Conservation (phyloP, 1,140 invertebrate genomes). For the Ectropis grisescens region DNA sequence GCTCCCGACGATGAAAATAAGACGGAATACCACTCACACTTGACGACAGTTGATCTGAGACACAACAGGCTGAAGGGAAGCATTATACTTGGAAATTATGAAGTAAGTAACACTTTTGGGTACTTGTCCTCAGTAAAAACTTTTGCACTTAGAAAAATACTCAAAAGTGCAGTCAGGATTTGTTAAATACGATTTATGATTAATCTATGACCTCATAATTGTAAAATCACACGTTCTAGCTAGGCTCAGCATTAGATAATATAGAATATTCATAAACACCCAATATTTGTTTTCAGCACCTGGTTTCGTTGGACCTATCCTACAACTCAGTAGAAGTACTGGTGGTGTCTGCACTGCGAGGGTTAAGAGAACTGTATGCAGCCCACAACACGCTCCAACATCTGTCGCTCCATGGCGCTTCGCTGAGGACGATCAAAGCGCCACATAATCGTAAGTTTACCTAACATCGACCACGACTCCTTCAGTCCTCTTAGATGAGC, state of each 20-base stretch:
- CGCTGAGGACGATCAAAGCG: constrained; percentile 33
- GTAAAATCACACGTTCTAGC: no score
- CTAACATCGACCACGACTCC: no score
- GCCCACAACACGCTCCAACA: constrained; percentile 75
- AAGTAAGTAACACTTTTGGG: constrained; percentile 76
- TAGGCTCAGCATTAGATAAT: no score
- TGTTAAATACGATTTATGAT: no score
- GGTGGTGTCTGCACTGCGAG: constrained; percentile 75
- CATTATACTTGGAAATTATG: constrained; percentile 87
- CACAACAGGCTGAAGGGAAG: constrained; percentile 84
- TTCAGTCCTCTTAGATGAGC: no score
- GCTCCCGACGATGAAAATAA: constrained; percentile 34
- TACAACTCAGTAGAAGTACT: constrained; percentile 78
- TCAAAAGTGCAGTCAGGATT: no score
- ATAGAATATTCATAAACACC: no score
- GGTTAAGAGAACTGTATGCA: constrained; percentile 75
- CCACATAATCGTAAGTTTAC: constrained; percentile 50
- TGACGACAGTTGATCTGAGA: constrained; percentile 80
- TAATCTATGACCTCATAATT: no score
- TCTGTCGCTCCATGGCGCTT: constrained; percentile 73
- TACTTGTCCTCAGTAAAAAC: no score
- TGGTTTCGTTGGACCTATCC: constrained; percentile 75
- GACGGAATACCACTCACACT: constrained; percentile 47
- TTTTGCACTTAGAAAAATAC: no score
- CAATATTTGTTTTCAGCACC: constrained; percentile 54